phyloP scores from a whole-genome alignment of 2,888 invertebrate species.

The Cryptus viduatorius region DNA sequence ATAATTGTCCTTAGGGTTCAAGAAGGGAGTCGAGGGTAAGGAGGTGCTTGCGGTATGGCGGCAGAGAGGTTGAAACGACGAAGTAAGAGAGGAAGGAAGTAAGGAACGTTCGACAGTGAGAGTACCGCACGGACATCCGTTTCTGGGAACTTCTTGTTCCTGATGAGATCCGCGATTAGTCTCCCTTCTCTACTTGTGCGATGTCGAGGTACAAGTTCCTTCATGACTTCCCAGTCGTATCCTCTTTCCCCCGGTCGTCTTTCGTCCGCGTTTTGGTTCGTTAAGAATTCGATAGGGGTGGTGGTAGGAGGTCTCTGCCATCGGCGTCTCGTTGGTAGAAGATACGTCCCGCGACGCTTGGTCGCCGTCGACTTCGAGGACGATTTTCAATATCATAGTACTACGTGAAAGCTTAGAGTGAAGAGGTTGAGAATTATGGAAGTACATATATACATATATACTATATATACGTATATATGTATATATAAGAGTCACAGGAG shows the following conservation, averaged over 20 bases:
- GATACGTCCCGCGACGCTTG: conserved; percentile 34
- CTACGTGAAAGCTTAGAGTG: conserved; percentile 31
- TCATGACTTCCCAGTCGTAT: conserved; percentile 28
- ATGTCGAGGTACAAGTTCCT: conserved; percentile 41
- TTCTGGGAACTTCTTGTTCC: conserved; percentile 66
- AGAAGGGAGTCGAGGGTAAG: neutral
- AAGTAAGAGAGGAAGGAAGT: conserved; percentile 55
- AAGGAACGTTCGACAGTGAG: conserved; percentile 37
- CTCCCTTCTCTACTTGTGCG: conserved; percentile 52
- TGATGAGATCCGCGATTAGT: conserved; percentile 70
- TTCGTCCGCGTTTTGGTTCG: conserved; percentile 53
- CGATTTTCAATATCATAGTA: conserved; percentile 55
- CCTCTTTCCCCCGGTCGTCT: conserved; percentile 13
- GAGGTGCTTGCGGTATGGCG: conserved; percentile 1
- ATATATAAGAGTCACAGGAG: neutral
- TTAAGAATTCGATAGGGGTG: conserved; percentile 50
- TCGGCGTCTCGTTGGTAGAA: conserved; percentile 18
- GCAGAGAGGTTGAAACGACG: conserved; percentile 24
- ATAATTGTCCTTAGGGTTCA: conserved; percentile 55
- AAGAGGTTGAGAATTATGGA: neutral
- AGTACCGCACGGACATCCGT: conserved; percentile 54
- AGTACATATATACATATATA: conserved; percentile 8
- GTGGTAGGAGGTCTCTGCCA: conserved; percentile 11
- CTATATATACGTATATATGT: neutral
- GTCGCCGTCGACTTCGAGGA: conserved; percentile 26